Conservation (phyloP, 2,888 invertebrate species). For the Neuroscelio doddi region DNA sequence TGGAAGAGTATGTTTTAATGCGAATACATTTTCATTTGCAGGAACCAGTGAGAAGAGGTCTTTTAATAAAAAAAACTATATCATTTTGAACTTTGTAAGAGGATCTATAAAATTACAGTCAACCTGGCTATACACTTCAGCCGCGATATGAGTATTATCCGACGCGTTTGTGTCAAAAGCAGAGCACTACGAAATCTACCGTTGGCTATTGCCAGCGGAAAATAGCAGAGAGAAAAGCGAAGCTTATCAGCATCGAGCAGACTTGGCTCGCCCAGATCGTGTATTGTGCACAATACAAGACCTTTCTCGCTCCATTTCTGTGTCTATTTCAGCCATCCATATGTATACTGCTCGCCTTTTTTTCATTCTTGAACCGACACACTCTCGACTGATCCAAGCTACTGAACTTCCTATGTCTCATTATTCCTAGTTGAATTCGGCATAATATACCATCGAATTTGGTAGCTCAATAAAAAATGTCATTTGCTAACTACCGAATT, state of each 20-base stretch:
- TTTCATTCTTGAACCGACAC: conserved; percentile 18
- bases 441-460: conserved; percentile 40
- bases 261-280: conserved; percentile 43
- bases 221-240: conserved; percentile 49
- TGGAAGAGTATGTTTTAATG: too few species aligned
- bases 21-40: too few species aligned
- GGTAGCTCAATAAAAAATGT: conserved; percentile 43
- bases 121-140: conserved; percentile 2
- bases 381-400: conserved; percentile 45
- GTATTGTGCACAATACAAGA: conserved; percentile 42
- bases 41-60: too few species aligned
- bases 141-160: conserved; percentile 25
- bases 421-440: conserved; percentile 51
- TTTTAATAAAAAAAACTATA: too few species aligned
- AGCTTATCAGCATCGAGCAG: conserved; percentile 57
- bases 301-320: conserved; percentile 27
- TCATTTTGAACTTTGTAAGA: too few species aligned
- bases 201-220: conserved; percentile 38
- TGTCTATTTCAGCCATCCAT: conserved; percentile 8
- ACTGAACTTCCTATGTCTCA: conserved; percentile 49
- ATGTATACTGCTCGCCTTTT: conserved; percentile 20
- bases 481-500: conserved; percentile 29
- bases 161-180: conserved; percentile 45
- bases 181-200: conserved; percentile 38
- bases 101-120: neutral